Conservation (phyloP, 2,888 invertebrate species). For the Scaptomyza caliginosa region DNA sequence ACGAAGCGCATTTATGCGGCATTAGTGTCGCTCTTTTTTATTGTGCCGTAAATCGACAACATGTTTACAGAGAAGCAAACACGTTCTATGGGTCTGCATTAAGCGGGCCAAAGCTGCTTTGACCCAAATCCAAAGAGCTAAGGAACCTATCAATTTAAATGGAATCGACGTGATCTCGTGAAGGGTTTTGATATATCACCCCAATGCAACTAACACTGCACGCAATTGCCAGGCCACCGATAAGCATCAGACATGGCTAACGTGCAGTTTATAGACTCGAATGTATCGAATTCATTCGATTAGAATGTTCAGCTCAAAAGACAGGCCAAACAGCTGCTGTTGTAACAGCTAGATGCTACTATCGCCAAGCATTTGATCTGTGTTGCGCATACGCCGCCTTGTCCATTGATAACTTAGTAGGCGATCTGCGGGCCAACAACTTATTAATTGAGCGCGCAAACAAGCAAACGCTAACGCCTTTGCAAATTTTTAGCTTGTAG, state of each 20-base stretch:
- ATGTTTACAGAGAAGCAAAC: slow-evolving; percentile 35
- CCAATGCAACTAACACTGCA: slow-evolving; percentile 26
- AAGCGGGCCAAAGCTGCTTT: slow-evolving; percentile 43
- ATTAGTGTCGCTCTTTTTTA: slow-evolving; percentile 62
- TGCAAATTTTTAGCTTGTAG: slow-evolving; percentile 53
- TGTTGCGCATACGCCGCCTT: slow-evolving; percentile 25
- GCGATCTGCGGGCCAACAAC: slow-evolving; percentile 45
- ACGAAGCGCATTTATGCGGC: slow-evolving; percentile 64
- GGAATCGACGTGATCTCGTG: slow-evolving; percentile 45
- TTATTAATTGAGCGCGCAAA: slow-evolving; percentile 50
- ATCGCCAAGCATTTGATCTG: slow-evolving; percentile 30
- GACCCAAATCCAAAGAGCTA: slow-evolving; percentile 45
- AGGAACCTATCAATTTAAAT: slow-evolving; percentile 39
- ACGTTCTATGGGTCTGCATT: slow-evolving; percentile 27
- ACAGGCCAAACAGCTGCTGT: slow-evolving; percentile 24
- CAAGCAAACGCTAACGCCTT: slow-evolving; percentile 50
- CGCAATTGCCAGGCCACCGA: slow-evolving; percentile 46
- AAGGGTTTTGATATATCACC: slow-evolving; percentile 65
- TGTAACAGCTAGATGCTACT: slow-evolving; percentile 7
- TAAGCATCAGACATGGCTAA: slow-evolving; percentile 65
- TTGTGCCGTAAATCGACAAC: slow-evolving; percentile 56
- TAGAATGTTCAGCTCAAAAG: slow-evolving; percentile 55
- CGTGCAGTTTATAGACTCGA: slow-evolving; percentile 60
- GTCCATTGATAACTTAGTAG: slow-evolving; percentile 50
- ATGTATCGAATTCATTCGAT: slow-evolving; percentile 39